These are phyloP conservation scores for Leptopilina clavipes DNA, from an alignment of 1,140 invertebrate species.

Conservation along the genomic window DNA sequence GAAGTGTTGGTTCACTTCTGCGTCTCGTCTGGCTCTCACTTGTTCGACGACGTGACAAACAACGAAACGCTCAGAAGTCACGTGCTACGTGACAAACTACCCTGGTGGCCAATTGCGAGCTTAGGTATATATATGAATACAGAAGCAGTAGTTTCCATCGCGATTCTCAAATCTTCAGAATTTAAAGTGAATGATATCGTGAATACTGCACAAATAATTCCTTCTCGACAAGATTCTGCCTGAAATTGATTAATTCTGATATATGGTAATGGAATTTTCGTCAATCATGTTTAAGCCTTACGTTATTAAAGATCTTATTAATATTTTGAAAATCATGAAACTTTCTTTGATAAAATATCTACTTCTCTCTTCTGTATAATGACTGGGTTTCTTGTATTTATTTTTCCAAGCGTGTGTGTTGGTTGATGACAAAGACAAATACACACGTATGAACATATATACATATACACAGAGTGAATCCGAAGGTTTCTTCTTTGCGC, in stretches of 20 bases:
- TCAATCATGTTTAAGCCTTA: too few relatives aligned
- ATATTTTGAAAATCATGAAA: neutral
- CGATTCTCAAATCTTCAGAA: neutral
- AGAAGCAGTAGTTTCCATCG: slow-evolving; percentile 18
- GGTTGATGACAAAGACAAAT: slow-evolving; percentile 14
- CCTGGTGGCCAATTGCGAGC: slow-evolving; percentile 68
- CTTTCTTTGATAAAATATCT: neutral
- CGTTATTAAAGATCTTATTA: too few relatives aligned
- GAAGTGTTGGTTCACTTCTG: slow-evolving; percentile 54
- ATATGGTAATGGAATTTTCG: too few relatives aligned
- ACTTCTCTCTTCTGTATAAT: neutral
- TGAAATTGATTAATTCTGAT: too few relatives aligned
- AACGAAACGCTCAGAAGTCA: slow-evolving; percentile 72
- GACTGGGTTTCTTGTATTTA: slow-evolving; percentile 18
- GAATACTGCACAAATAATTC: too few relatives aligned
- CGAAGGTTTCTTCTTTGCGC: slow-evolving; percentile 50
- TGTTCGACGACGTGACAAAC: slow-evolving; percentile 70
- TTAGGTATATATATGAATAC: neutral
- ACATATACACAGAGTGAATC: slow-evolving; percentile 39
- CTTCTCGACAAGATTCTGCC: too few relatives aligned
- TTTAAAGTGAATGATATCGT: too few relatives aligned
- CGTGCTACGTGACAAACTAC: slow-evolving; percentile 75
- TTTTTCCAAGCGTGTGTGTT: neutral
- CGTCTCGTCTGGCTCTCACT: slow-evolving; percentile 41
- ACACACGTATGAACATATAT: neutral